Evolutionary conservation across 2,113 vertebrate genomes (phyloP), one percentile per base, ranked within the genome.

Genomic region (Maccullochella peelii): DNA sequence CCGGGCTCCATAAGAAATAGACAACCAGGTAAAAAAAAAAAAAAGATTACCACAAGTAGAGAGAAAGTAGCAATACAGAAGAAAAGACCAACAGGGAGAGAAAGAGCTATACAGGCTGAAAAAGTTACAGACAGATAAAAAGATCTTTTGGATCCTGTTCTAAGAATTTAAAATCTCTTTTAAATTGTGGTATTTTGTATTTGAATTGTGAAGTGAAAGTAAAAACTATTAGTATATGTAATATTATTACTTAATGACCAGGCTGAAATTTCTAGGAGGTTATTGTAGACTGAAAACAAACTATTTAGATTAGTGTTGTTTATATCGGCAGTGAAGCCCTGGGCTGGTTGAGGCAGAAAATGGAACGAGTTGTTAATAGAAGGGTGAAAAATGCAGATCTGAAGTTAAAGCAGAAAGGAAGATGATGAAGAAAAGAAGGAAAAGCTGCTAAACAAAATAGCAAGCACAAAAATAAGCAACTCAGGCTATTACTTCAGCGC

Each of bases 381-480:
- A 38, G 16, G 71, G 67, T 84, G 84, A 55, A 80, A 63, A 69
- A 83, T 82, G 71, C 69, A 63, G 47, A 73, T 52, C n/a, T 49
- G 7, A 66, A 77, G 76, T 74, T 20, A 75, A 84, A 78, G 81
- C 72, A 82, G 78, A 40, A 59, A 83, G 62, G 74, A 86, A 65
- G 59, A 72, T 25, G 80, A 88, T 59, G 84, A 73, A 54, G 8
- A 85, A 74, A 59, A 83, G 21, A 72, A 72, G 23, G 76, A 61
- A 20, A 80, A 70, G 79, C 54, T 71, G 61, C 55, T 55, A 20
- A 88, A 70, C 71, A 85, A 73, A 23, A 86, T 27, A 74, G 77
- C 88, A 91, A 87, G 85, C 86, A 85, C 16, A 88, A 82, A 84
- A 77, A 69, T 40, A 88, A 85, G 74, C 75, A 80, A 25, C 65